Evolutionary conservation across 2,797 vertebrate genomes (phyloP).

Genomic region (Etheostoma perlongum): DNA sequence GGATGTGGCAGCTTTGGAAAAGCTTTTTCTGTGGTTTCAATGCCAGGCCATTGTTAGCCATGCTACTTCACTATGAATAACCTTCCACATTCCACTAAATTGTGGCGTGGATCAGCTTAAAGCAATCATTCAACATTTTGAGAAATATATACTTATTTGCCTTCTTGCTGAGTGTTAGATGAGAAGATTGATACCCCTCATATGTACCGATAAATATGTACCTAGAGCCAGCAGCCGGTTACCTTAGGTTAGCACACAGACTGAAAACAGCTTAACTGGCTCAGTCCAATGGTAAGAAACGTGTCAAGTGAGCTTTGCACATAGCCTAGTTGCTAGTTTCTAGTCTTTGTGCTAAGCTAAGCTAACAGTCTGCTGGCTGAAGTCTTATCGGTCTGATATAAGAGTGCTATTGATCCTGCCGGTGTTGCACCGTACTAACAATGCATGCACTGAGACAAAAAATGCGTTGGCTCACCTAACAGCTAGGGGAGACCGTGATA

Average conservation of each 20-base stretch:
- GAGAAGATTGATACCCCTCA: not conserved
- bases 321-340: not conserved
- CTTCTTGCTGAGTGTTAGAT: not conserved
- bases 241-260: slow-evolving; percentile 1
- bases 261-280: not conserved
- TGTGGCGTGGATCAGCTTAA: not conserved
- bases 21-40: slow-evolving; percentile 1
- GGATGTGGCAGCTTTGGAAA: not conserved
- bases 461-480: too few species aligned
- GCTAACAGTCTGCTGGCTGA: not conserved
- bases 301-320: not conserved
- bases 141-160: not conserved
- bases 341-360: slow-evolving; percentile 11
- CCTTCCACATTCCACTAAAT: not conserved
- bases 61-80: slow-evolving; percentile 1
- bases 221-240: not conserved
- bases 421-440: too few species aligned
- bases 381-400: not conserved
- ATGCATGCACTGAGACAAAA: too few species aligned
- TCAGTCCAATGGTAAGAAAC: too few species aligned
- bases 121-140: not conserved
- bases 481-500: too few species aligned
- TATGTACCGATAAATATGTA: not conserved
- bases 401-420: not conserved
- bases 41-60: not conserved